Base-by-base conservation (phyloP, 2,888 invertebrate genomes). In the Drosophila helvetica region DNA sequence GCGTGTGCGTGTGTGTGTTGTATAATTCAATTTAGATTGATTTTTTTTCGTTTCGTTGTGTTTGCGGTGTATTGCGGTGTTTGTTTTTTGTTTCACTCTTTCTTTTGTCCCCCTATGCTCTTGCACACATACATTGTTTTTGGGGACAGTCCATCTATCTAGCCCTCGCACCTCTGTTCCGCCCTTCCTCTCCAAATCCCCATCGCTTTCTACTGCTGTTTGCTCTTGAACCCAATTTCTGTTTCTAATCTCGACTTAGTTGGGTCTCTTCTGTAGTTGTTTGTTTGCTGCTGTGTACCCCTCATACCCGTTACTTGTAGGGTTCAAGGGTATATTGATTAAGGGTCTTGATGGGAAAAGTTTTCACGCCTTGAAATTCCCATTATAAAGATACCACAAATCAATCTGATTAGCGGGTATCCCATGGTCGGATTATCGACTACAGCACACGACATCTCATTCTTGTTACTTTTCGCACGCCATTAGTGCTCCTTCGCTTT, bases 1-100 rank as follows among this genome's bases (percentile, higher is more conserved):
- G 48, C 30, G 42, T 27, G 8, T 38, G 33, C 22, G 19, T 47
- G 15, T 46, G 22, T 33, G 15, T 19, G 73, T 77, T 80, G 78
- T 86, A 75, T 86, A 79, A 83, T 83, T 83, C 70, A 86, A 80
- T 86, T 83, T 78, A 84, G 84, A 84, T 86, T 84, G 79, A 86
- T 84, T 84, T 83, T 80, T 59, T 45, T 22, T 22, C 5, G 4
- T 56, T 51, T 64, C 57, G 55, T 61, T 64, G 50, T 46, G 27
- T 43, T 58, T 59, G 50, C n/a, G n/a, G n/a, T 45, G 33, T 72
- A 58, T 27, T 67, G 50, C 56, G 66, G 58, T 64, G 64, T 73
- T 74, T 83, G 79, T 75, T 74, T 75, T 73, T 74, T 83, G 79
- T 74, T 72, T 75, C 64, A 64, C 73, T 63, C 38, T 64, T 72